Base-by-base conservation (phyloP, 1,140 invertebrate genomes). In the Phortica variegata region DNA sequence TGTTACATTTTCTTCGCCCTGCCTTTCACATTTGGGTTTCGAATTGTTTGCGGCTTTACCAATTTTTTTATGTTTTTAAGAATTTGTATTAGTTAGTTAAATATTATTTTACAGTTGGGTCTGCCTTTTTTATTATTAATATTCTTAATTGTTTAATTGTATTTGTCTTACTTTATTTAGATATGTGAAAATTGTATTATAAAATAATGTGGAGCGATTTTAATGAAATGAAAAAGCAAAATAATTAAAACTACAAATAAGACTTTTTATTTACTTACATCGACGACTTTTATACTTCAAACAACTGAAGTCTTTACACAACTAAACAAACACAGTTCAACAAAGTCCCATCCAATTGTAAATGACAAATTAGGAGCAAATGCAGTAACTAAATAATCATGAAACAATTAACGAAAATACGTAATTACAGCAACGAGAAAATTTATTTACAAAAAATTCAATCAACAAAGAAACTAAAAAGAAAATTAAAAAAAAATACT, bases 121-220 rank as follows among this genome's bases (percentile, higher is more conserved):
- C n/a, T n/a, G n/a, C n/a, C n/a, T n/a, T n/a, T n/a, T n/a, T n/a
- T n/a, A n/a, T n/a, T n/a, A n/a, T n/a, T n/a, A n/a, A n/a, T n/a
- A n/a, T n/a, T n/a, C n/a, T n/a, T n/a, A n/a, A n/a, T n/a, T n/a
- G n/a, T n/a, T n/a, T n/a, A n/a, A n/a, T n/a, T n/a, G n/a, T n/a
- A n/a, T n/a, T n/a, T n/a, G n/a, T n/a, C n/a, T n/a, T n/a, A n/a
- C n/a, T n/a, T n/a, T n/a, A n/a, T n/a, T n/a, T n/a, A n/a, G n/a
- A n/a, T n/a, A n/a, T n/a, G n/a, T n/a, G n/a, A 29, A 29, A 63
- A 55, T 66, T 66, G 63, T 66, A 65, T n/a, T 66, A 66, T 63
- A 63, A 68, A 68, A 66, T 66, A 54, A 66, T 69, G 62, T 68
- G 60, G 62, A 62, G 63, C 62, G 62, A 66, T 68, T 66, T 66